These are phyloP conservation scores for Blastomussa wellsi DNA, from an alignment of 92 coral and sea anemone species.

Conservation along the genomic window DNA sequence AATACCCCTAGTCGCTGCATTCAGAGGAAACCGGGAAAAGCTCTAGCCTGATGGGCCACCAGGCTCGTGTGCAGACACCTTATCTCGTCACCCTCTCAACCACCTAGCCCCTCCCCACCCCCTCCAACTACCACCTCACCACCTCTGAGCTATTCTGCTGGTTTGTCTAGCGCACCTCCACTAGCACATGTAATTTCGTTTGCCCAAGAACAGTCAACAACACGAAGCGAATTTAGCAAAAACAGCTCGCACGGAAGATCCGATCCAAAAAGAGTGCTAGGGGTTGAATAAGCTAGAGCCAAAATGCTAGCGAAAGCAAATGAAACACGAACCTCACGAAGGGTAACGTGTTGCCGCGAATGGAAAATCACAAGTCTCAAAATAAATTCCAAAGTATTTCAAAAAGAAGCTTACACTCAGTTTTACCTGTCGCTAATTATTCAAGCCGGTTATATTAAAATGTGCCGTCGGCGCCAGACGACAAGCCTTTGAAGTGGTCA, in stretches of 20 bases:
- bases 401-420: not conserved
- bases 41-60: too few relatives aligned
- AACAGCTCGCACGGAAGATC: not conserved
- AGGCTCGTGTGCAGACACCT: too few relatives aligned
- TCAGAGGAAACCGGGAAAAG: too few relatives aligned
- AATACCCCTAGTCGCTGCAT: too few relatives aligned
- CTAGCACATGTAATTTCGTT: not conserved
- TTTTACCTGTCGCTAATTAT: slow-evolving; percentile 26
- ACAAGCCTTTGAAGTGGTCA: slow-evolving; percentile 37
- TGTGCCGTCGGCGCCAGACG: slow-evolving; percentile 7
- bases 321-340: not conserved
- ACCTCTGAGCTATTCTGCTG: not conserved
- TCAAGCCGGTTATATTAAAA: slow-evolving; percentile 26
- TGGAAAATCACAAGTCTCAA: not conserved
- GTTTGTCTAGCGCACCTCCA: not conserved
- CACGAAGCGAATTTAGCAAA: not conserved
- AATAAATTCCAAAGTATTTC: not conserved
- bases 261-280: not conserved
- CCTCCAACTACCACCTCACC: not conserved
- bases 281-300: not conserved
- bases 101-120: too few relatives aligned
- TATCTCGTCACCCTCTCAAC: too few relatives aligned
- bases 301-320: not conserved
- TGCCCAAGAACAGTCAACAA: not conserved
- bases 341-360: not conserved